These are phyloP conservation scores for Murina feae DNA, from an alignment of 2,113 vertebrate genomes.

Conservation along the genomic window DNA sequence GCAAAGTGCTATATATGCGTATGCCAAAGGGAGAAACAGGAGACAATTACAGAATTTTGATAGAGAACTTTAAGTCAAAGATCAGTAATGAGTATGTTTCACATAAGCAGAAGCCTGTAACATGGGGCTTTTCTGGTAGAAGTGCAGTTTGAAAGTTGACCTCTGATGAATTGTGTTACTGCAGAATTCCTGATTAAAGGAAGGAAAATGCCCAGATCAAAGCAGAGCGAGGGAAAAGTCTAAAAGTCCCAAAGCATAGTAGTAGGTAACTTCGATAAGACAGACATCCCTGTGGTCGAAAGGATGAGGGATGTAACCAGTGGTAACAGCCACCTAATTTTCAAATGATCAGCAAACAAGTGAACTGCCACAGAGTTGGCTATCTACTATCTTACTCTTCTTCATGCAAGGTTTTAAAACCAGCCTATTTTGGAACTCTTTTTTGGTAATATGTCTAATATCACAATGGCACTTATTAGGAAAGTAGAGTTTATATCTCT, in stretches of 20 bases:
- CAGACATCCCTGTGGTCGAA: neutral
- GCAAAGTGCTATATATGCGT: neutral
- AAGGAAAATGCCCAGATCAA: constrained; percentile 27
- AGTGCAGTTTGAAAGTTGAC: constrained; percentile 31
- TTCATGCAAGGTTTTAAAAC: constrained; percentile 9
- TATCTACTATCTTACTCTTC: neutral
- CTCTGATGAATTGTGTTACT: constrained; percentile 21
- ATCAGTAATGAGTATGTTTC: constrained; percentile 27
- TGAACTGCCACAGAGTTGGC: neutral
- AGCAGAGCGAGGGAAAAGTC: neutral
- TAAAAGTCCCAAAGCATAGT: neutral
- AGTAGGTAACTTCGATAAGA: neutral
- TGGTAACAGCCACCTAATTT: constrained; percentile 19
- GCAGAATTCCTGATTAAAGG: constrained; percentile 28
- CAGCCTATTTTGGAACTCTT: neutral
- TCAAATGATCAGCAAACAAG: constrained; percentile 18
- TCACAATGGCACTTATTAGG: neutral
- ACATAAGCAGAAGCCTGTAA: constrained; percentile 28
- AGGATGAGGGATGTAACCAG: neutral
- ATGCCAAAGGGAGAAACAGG: neutral
- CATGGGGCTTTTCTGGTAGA: neutral
- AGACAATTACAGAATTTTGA: constrained; percentile 39
- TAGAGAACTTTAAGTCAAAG: constrained; percentile 31
- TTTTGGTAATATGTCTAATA: constrained; percentile 26
- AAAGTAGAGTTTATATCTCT: neutral